Evolutionary conservation across 2,888 invertebrate genomes (phyloP).

Genomic region (Nasonia oneida): DNA sequence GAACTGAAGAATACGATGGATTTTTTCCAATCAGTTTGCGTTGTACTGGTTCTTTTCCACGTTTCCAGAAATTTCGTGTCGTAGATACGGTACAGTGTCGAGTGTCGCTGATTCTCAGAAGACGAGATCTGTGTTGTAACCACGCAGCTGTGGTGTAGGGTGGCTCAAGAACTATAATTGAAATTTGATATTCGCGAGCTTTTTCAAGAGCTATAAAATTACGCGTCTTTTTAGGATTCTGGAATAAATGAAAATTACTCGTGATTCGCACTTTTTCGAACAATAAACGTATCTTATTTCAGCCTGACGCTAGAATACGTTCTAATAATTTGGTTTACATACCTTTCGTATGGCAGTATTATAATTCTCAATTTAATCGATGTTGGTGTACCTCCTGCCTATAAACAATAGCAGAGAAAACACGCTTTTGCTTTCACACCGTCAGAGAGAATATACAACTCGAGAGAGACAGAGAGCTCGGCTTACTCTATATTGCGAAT

Average conservation of each 20-base stretch:
- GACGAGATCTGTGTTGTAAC: neutral
- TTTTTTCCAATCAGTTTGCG: neutral
- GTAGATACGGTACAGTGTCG: neutral
- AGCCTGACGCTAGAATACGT: too few species aligned
- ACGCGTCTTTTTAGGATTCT: too few species aligned
- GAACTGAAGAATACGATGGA: neutral
- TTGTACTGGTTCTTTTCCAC: neutral
- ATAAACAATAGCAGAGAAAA: neutral
- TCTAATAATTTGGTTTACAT: too few species aligned
- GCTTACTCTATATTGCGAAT: neutral
- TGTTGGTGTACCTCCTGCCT: neutral
- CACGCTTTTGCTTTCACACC: neutral
- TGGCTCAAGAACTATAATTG: constrained; percentile 12
- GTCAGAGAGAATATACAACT: neutral
- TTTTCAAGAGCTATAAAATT: neutral
- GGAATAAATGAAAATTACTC: neutral
- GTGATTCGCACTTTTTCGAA: neutral
- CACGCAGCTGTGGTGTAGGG: neutral
- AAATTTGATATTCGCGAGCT: neutral
- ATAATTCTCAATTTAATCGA: constrained; percentile 4
- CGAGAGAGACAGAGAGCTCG: neutral
- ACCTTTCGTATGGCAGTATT: neutral
- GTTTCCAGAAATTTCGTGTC: neutral
- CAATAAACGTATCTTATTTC: neutral
- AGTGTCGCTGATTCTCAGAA: neutral